Base-by-base conservation (phyloP, 2,888 invertebrate genomes). In the Psococerastis gibbosa region DNA sequence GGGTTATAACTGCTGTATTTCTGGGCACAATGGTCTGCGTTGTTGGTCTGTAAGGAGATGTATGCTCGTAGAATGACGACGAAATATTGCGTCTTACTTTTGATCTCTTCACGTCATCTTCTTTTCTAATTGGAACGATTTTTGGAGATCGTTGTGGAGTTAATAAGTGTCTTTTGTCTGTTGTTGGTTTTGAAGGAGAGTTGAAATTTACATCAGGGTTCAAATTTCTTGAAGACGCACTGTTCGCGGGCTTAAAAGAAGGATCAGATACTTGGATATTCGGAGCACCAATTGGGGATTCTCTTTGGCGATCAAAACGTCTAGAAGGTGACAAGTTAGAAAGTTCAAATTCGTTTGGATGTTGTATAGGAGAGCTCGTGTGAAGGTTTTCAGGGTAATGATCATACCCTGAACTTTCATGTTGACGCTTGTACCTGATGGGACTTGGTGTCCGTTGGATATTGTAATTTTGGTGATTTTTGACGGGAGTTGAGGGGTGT, bases 271-370 rank as follows among this genome's bases (percentile, higher is more conserved):
- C 27, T 6, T 27, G 27, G 11, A 27, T 11, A 18, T 16, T 4
- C 5, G 38, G 20, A 38, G 38, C 38, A 20, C 38, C 38, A 20
- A 38, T 20, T 3, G 38, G 38, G 22, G 38, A 20, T 38, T 38
- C 17, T 11, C 38, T 17, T 11, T 22, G 16, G 18, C 9, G n/a
- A 20, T 38, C 16, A 9, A 34, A 38, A 38, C 3, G 5, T 5
- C 17, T 33, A 4, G 38, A 20, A 13, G 38, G 38, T 13, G 38
- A 38, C 5, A 38, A 38, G 13, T 38, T 20, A 20, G 38, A 17
- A 13, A 38, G 18, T 38, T 38, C 38, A 5, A 38, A 20, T 3
- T 9, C 27, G 11, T 6, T 11, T 27, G 27, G 8, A 27, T n/a
- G n/a, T n/a, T n/a, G n/a, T n/a, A 27, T 27, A 27, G 27, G 27